Evolutionary conservation across 2,113 vertebrate genomes (phyloP).

Genomic region (Antechinus flavipes): DNA sequence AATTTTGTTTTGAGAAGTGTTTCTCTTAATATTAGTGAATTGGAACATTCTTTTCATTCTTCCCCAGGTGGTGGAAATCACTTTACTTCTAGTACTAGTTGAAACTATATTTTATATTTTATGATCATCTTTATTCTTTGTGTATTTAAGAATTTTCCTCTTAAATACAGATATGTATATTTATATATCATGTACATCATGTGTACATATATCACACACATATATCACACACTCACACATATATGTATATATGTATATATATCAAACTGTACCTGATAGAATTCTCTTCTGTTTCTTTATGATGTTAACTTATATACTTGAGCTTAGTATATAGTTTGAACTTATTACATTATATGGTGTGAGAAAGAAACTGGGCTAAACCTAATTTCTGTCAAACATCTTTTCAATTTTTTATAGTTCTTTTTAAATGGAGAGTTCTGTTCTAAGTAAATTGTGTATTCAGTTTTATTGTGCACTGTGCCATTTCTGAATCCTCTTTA

Average conservation of each 20-base stretch:
- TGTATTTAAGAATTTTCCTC: background rate
- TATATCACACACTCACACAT: background rate
- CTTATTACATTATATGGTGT: background rate
- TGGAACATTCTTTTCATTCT: background rate
- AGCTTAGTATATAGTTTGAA: background rate
- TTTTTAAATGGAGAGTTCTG: background rate
- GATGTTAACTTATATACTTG: background rate
- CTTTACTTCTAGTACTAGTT: background rate
- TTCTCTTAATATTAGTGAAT: background rate
- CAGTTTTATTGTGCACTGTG: background rate
- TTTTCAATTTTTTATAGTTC: background rate
- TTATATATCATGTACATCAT: background rate
- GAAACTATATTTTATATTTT: background rate
- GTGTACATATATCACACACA: background rate
- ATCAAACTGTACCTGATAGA: background rate
- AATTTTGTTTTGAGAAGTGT: background rate
- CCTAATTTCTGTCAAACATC: background rate
- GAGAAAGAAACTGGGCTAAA: background rate
- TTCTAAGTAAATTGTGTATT: background rate
- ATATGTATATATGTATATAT: background rate
- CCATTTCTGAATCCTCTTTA: background rate
- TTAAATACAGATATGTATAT: background rate
- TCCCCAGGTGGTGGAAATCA: background rate
- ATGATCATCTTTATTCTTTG: background rate
- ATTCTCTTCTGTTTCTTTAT: background rate